phyloP scores from a whole-genome alignment of 2,113 vertebrate genomes.

The Bubalus kerabau region DNA sequence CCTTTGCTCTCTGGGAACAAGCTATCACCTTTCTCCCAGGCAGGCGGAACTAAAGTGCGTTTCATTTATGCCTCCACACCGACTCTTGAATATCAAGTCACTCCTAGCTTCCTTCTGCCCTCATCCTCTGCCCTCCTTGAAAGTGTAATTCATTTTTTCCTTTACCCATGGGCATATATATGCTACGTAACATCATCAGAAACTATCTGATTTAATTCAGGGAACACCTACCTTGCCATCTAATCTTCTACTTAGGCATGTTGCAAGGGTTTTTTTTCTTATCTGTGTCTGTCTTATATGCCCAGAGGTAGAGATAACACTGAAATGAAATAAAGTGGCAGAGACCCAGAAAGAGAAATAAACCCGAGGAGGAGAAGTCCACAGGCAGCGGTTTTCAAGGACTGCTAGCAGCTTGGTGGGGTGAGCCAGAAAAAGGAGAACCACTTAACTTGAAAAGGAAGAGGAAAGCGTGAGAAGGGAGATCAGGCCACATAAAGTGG shows the following conservation, averaged over 20 bases:
- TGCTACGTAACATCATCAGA: not conserved
- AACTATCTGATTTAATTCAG: not conserved
- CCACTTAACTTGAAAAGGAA: not conserved
- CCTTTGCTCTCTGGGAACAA: not conserved
- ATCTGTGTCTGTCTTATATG: not conserved
- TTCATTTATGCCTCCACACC: not conserved
- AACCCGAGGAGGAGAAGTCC: not conserved
- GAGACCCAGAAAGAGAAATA: not conserved
- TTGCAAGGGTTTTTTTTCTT: not conserved
- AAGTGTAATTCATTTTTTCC: not conserved
- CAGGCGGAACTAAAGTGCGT: not conserved
- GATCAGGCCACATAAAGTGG: not conserved
- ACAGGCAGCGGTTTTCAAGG: not conserved
- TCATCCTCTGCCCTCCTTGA: not conserved
- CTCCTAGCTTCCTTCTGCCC: not conserved
- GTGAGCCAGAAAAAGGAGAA: not conserved
- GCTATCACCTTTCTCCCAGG: not conserved
- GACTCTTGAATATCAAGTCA: not conserved
- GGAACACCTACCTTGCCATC: not conserved
- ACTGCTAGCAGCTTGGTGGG: not conserved
- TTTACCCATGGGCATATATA: not conserved
- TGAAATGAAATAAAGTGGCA: not conserved
- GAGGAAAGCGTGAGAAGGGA: not conserved
- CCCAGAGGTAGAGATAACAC: not conserved
- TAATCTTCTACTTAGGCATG: not conserved